Evolutionary conservation across 2,888 invertebrate species (phyloP), one percentile per base, ranked within the genome.

Genomic region (Tineola bisselliella): DNA sequence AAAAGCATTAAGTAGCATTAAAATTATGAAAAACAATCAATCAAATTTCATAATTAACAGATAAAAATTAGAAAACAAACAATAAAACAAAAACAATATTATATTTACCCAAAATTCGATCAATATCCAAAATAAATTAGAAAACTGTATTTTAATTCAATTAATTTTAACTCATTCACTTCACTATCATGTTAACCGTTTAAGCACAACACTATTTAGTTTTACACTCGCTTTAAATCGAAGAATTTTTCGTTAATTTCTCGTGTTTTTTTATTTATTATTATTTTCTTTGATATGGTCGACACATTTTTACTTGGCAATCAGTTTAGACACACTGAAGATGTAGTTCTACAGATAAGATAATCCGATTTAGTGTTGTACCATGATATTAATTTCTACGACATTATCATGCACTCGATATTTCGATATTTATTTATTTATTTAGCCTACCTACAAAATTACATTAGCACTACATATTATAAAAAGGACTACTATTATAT

Each of bases 291-390:
- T 17, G 15, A 17, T 48, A 15, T 13, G 15, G 6, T 5, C 48
- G 48, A 15, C 48, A 48, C 48, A 13, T 48, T 48, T 48, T 17
- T 38, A 38, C 38, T 12, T 15, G 48, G 13, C 48, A 48, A 48
- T 48, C 48, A 48, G 48, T 48, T 48, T 13, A 48, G 48, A 48
- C 48, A 17, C n/a, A 48, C 48, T 48, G 48, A 48, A 48, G 48
- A 48, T 48, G 48, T 48, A 48, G 6, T 48, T 10, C 13, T 17
- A 17, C 15, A 5, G 48, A 48, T 48, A 48, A 48, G 48, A 48
- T 48, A 48, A 43, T 43, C 43, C 43, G 43, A 13, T 5, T 10
- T 48, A 48, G 48, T 48, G 48, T 4, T 25, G 25, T 25, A 25
- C 25, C 25, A n/a, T n/a, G n/a, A n/a, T 25, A 25, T 6, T 2